These are phyloP conservation scores for Taxidea taxus DNA, from an alignment of 2,113 vertebrate species.

Conservation along the genomic window DNA sequence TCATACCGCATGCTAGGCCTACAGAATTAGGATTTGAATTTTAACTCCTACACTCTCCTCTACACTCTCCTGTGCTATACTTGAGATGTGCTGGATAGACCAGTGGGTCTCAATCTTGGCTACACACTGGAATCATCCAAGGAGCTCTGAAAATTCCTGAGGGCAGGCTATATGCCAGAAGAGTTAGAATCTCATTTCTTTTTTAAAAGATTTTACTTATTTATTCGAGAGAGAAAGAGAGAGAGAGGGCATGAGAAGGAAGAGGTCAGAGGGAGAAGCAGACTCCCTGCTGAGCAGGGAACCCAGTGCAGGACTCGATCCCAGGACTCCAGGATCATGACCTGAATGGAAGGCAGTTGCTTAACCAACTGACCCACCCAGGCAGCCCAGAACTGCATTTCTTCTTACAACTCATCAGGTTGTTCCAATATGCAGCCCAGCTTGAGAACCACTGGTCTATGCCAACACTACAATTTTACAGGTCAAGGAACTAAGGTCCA, in stretches of 20 bases:
- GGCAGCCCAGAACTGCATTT: neutral
- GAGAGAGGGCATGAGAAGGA: too few species aligned
- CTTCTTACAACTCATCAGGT: neutral
- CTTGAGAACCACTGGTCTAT: neutral
- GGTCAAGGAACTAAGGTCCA: neutral
- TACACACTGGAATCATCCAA: neutral
- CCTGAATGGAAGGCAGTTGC: too few species aligned
- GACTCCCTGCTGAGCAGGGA: too few species aligned
- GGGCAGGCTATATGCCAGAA: neutral
- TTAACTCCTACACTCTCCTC: neutral
- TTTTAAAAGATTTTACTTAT: neutral
- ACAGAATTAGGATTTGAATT: neutral
- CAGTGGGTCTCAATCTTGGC: neutral
- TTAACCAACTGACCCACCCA: too few species aligned
- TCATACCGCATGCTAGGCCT: fast-evolving
- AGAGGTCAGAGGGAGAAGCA: too few species aligned
- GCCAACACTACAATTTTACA: neutral
- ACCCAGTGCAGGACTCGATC: too few species aligned
- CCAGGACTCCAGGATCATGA: too few species aligned
- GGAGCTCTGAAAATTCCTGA: neutral
- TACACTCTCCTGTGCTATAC: neutral
- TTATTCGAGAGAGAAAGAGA: too few species aligned
- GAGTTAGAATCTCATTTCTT: neutral
- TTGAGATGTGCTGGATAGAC: neutral
- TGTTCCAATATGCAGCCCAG: neutral